Percentiles rank a stretch among this genome's conserved stretches.
phyloP scores from a whole-genome alignment of 2,797 vertebrate species.

The Megaceryle alcyon region DNA sequence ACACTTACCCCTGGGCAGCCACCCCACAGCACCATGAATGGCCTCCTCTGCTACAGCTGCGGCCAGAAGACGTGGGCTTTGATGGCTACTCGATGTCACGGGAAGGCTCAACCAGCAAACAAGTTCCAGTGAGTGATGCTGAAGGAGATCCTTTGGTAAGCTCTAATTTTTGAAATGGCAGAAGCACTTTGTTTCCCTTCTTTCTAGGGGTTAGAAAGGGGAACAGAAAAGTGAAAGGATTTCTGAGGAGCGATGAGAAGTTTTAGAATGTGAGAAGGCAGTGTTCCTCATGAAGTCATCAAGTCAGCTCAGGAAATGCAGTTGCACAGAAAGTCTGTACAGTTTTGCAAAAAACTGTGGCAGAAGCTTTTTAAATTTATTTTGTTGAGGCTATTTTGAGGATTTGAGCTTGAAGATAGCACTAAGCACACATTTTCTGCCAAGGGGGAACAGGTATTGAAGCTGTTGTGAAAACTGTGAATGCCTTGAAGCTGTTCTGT shows the following conservation, averaged over 20 bases:
- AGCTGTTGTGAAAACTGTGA: background rate
- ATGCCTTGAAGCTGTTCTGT: background rate
- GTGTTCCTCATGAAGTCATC: background rate
- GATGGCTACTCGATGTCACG: slow-evolving; percentile 90
- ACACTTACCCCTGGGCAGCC: slow-evolving; percentile 93
- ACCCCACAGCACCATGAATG: slow-evolving; percentile 89
- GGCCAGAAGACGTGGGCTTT: slow-evolving; percentile 97
- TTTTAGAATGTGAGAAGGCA: background rate
- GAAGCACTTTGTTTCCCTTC: rapidly evolving
- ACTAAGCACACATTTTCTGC: background rate
- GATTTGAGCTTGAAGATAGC: background rate
- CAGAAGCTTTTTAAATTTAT: background rate
- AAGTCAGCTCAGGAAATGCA: background rate
- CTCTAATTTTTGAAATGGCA: background rate
- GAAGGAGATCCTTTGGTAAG: slow-evolving; percentile 97
- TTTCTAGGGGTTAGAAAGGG: background rate
- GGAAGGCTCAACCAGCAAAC: slow-evolving; percentile 88
- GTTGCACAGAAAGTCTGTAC: background rate
- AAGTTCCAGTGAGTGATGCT: slow-evolving; percentile 87
- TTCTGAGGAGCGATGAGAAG: background rate
- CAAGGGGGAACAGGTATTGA: background rate
- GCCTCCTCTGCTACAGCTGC: slow-evolving; percentile 93
- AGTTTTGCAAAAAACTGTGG: background rate
- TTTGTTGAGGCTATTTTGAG: background rate
- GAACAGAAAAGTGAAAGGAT: background rate